A percentile compares a stretch with the other conserved stretches of the same genome.
phyloP scores from a whole-genome alignment of 2,797 vertebrate genomes.

The Ctenosaura bakeri region DNA sequence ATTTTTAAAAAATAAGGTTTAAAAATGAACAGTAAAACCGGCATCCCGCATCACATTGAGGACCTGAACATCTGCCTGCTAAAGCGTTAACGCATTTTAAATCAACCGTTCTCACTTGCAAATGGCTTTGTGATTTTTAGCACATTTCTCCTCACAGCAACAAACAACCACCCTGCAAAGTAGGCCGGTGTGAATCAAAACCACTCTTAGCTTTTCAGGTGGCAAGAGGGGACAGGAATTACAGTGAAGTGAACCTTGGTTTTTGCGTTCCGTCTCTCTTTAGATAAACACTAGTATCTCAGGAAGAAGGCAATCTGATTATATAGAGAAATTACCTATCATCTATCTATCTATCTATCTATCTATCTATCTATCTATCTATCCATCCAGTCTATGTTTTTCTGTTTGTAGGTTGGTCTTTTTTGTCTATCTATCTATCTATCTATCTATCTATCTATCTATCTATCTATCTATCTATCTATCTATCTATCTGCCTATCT shows the following conservation, averaged over 20 bases:
- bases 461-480: too few species aligned
- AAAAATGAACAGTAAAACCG: slow-evolving; percentile 61
- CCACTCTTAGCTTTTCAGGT: not conserved
- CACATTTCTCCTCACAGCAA: not conserved
- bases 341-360: too few species aligned
- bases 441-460: too few species aligned
- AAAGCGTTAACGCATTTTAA: not conserved
- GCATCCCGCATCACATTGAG: slow-evolving; percentile 36
- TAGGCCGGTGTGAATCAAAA: not conserved
- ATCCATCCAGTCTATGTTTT: too few species aligned
- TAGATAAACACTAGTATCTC: not conserved
- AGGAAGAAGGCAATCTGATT: not conserved
- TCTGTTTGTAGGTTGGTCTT: too few species aligned
- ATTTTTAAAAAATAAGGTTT: slow-evolving; percentile 27
- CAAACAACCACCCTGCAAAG: not conserved
- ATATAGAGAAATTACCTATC: too few species aligned
- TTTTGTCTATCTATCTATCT: too few species aligned
- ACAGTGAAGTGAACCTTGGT: not conserved
- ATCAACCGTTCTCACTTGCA: not conserved
- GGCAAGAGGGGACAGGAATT: too few species aligned
- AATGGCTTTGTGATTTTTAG: not conserved
- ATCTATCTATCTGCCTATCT: not conserved
- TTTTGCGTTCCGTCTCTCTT: not conserved
- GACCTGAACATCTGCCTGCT: slow-evolving; percentile 24
- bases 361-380: too few species aligned